Evolutionary conservation across 2,888 invertebrate species (phyloP).

Genomic region (Gibbula magus): DNA sequence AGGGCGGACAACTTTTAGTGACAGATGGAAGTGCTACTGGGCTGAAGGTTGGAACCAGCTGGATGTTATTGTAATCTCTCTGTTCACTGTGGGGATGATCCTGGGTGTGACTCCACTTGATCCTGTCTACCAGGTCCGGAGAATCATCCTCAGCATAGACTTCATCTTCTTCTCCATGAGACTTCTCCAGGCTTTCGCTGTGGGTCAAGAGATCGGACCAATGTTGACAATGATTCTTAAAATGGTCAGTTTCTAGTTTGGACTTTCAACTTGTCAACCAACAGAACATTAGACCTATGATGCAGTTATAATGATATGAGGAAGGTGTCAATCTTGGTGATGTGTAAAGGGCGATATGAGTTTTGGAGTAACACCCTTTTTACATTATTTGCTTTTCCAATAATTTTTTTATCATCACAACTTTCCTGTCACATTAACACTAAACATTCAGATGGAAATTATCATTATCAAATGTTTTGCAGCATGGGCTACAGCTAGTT

Average conservation of each 20-base stretch:
- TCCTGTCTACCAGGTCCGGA: slow-evolving; percentile 62
- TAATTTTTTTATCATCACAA: too few relatives aligned
- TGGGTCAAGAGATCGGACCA: slow-evolving; percentile 70
- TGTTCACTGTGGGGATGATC: slow-evolving; percentile 64
- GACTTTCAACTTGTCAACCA: too few relatives aligned
- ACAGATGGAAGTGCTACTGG: background rate
- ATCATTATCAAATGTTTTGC: too few relatives aligned
- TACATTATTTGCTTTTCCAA: too few relatives aligned
- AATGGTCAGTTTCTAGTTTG: slow-evolving; percentile 72
- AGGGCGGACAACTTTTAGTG: background rate
- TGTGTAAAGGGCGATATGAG: too few relatives aligned
- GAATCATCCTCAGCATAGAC: slow-evolving; percentile 71
- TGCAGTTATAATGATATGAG: too few relatives aligned
- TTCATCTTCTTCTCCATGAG: slow-evolving; percentile 70
- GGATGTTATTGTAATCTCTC: slow-evolving; percentile 61
- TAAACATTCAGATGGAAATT: too few relatives aligned
- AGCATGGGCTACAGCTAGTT: too few relatives aligned
- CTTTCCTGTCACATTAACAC: too few relatives aligned
- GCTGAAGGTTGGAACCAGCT: slow-evolving; percentile 66
- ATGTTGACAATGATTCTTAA: slow-evolving; percentile 72
- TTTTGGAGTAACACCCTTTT: too few relatives aligned
- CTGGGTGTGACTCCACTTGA: slow-evolving; percentile 57
- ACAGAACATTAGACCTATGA: too few relatives aligned
- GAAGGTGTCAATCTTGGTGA: too few relatives aligned
- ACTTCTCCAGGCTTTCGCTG: slow-evolving; percentile 71